These are phyloP conservation scores for Pycnomerus fuliginosus DNA, from an alignment of 2,888 invertebrate genomes.

Conservation along the genomic window DNA sequence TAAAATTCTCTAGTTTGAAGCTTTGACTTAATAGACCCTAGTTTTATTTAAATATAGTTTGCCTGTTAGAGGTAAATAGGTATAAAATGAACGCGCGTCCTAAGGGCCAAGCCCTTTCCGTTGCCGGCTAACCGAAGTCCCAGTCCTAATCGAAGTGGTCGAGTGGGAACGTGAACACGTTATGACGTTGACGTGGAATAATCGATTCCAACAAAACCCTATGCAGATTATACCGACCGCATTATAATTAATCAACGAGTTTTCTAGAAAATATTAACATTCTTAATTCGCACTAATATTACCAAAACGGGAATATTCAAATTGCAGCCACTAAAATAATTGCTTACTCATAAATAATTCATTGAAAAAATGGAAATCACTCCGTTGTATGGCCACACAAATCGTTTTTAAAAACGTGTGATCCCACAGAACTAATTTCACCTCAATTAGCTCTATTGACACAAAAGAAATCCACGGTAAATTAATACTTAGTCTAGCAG, in stretches of 20 bases:
- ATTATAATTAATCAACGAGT: constrained; percentile 33
- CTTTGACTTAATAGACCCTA: constrained; percentile 17
- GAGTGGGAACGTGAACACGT: constrained; percentile 25
- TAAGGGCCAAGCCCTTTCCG: constrained; percentile 12
- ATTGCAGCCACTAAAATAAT: constrained; percentile 19
- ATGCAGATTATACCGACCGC: constrained; percentile 32
- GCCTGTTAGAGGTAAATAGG: constrained; percentile 14
- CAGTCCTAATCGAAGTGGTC: constrained; percentile 12
- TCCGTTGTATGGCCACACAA: constrained; percentile 7
- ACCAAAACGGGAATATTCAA: constrained; percentile 8
- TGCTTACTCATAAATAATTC: constrained; percentile 17
- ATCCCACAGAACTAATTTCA: constrained; percentile 1
- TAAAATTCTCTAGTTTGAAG: constrained; percentile 17
- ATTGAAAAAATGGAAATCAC: constrained; percentile 19
- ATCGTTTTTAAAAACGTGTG: constrained; percentile 6
- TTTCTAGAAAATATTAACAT: constrained; percentile 20
- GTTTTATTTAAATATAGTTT: constrained; percentile 13
- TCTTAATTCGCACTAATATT: constrained; percentile 9
- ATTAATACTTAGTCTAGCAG: background rate
- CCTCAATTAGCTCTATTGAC: constrained; percentile 7
- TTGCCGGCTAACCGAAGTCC: constrained; percentile 12
- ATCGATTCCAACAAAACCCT: constrained; percentile 30
- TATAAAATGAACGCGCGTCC: constrained; percentile 9
- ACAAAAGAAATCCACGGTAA: constrained; percentile 7
- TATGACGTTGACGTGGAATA: constrained; percentile 32